Conservation (phyloP, 2,797 vertebrate genomes). For the Threskiornis aethiopicus region DNA sequence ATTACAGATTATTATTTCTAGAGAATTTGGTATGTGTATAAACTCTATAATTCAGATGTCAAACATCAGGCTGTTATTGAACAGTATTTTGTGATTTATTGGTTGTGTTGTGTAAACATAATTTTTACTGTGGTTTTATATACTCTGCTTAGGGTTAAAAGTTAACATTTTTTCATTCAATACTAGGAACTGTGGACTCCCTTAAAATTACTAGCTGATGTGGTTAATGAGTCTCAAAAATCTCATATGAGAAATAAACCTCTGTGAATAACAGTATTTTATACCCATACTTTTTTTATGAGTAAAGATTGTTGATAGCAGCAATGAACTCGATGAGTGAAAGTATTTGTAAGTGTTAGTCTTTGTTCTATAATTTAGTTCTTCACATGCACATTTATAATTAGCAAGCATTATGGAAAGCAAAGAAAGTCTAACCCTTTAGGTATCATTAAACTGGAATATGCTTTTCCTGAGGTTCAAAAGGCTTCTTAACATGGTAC, state of each 20-base stretch:
- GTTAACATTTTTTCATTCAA: conserved; percentile 8
- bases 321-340: conserved; percentile 36
- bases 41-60: not conserved
- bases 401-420: not conserved
- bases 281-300: not conserved
- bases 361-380: conserved; percentile 50
- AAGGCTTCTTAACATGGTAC: not conserved
- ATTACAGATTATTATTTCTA: conserved; percentile 20
- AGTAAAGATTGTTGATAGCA: conserved; percentile 50
- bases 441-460: not conserved
- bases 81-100: not conserved
- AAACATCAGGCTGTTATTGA: not conserved
- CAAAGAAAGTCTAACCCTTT: not conserved
- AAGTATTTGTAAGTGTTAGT: conserved; percentile 61
- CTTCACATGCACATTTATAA: conserved; percentile 40
- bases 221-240: not conserved
- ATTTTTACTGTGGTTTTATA: conserved; percentile 20
- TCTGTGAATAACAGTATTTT: conserved; percentile 18
- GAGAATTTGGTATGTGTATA: not conserved
- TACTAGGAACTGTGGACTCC: not conserved
- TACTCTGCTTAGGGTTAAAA: not conserved
- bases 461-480: not conserved
- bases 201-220: not conserved
- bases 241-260: not conserved
- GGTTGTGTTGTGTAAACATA: not conserved